Evolutionary conservation across 2,113 vertebrate genomes (phyloP), one percentile per base, ranked within the genome.

Genomic region (Grammomys dolichurus): DNA sequence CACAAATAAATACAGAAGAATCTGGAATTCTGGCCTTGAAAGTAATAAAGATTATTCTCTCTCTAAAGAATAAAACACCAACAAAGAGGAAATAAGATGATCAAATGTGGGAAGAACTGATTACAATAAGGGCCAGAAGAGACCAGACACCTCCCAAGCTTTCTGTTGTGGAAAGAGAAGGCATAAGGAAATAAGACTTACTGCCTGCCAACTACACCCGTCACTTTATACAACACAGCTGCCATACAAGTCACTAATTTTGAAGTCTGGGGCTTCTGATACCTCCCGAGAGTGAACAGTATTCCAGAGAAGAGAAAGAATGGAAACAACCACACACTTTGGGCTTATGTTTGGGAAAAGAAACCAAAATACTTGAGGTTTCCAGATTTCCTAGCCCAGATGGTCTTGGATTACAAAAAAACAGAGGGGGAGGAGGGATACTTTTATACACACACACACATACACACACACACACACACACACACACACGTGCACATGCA

Each of bases 301-400:
- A 67, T 75, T 69, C 86, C 65, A 28, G 46, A 73, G 24, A 73
- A 51, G 24, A 89, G 24, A 43, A 73, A 73, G 33, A 33, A 94
- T 89, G 65, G 54, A 72, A 80, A 81, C 20, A 56, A 63, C 17
- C n/a, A 63, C 48, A 75, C 67, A 75, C 54, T 77, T 16, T 56
- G 31, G 26, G 26, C 31, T 77, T 77, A 31, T 24, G 46, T 48
- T 60, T 91, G 76, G 63, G 82, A 86, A 54, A 93, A 28, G 48
- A 87, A 87, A 87, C 84, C 43, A 69, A 72, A 54, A 46, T n/a
- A 36, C 33, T 31, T 87, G 33, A 87, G 33, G 10, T 90, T 90
- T 60, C 82, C 67, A 90, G 58, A 91, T 87, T 90, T 90, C 76
- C 69, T 43, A 91, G 33, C 28, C 70, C 77, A 90, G 28, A 5